phyloP scores from a whole-genome alignment of 2,888 invertebrate genomes.

The Drosophila lacicola region DNA sequence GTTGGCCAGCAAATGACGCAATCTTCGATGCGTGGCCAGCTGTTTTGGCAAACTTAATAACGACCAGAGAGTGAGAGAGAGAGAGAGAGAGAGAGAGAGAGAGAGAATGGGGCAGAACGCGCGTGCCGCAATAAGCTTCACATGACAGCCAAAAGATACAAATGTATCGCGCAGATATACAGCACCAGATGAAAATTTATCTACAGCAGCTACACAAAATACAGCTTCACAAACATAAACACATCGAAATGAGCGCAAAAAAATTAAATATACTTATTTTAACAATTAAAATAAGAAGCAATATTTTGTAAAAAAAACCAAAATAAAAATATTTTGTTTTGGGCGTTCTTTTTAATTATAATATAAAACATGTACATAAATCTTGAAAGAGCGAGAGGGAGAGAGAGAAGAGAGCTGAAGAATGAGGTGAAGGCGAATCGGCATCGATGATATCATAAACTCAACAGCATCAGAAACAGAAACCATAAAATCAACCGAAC shows the following conservation, averaged over 20 bases:
- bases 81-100: background rate
- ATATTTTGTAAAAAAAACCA: background rate
- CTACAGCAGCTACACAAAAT: conserved; percentile 8
- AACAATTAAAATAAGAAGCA: background rate
- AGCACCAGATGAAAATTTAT: background rate
- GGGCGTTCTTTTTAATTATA: conserved; percentile 60
- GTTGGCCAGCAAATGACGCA: conserved; percentile 52
- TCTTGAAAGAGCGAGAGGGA: conserved; percentile 14
- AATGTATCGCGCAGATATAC: conserved; percentile 36
- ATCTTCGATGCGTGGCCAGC: conserved; percentile 39
- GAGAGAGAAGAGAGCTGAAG: conserved; percentile 1
- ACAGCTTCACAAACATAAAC: conserved; percentile 28
- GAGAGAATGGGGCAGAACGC: conserved; percentile 2
- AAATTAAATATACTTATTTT: background rate
- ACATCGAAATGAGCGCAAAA: conserved; percentile 18
- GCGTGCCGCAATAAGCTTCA: conserved; percentile 28
- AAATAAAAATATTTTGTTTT: conserved; percentile 7
- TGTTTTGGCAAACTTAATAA: conserved; percentile 21
- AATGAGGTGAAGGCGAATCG: conserved; percentile 4
- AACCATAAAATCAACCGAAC: background rate
- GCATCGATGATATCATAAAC: conserved; percentile 38
- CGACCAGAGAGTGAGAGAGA: background rate
- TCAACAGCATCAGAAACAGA: conserved; percentile 7
- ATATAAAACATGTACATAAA: conserved; percentile 56
- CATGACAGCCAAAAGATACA: conserved; percentile 49